Conservation (phyloP, 2,797 vertebrate species). For the Catharus ustulatus region DNA sequence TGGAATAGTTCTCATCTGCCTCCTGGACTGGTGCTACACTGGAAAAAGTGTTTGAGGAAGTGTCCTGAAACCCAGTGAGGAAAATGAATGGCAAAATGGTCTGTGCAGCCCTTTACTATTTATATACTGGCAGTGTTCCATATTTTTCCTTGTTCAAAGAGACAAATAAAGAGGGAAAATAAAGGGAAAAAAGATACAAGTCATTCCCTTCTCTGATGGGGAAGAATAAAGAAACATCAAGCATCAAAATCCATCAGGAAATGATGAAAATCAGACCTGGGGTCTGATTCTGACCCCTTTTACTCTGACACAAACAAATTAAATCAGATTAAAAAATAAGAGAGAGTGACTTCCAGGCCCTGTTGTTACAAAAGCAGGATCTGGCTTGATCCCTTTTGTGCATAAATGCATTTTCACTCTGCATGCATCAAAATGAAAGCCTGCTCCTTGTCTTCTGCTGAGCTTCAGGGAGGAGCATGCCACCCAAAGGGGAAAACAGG, state of each 20-base stretch:
- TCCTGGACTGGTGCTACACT: not conserved
- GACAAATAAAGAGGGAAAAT: not conserved
- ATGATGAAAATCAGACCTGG: not conserved
- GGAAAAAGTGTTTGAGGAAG: not conserved
- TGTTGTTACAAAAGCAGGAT: not conserved
- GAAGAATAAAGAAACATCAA: not conserved
- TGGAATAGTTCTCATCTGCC: not conserved
- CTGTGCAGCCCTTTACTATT: not conserved
- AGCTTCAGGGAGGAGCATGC: slow-evolving; percentile 12
- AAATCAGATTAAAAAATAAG: not conserved
- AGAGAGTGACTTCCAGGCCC: not conserved
- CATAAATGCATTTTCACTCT: not conserved
- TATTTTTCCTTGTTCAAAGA: not conserved
- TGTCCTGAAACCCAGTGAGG: not conserved
- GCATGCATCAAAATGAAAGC: not conserved
- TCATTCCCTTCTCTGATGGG: not conserved
- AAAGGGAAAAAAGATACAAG: not conserved
- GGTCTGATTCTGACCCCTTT: not conserved
- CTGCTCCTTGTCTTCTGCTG: not conserved
- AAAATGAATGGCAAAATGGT: not conserved
- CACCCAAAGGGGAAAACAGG: slow-evolving; percentile 35
- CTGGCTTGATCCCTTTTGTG: not conserved
- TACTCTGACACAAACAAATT: not conserved
- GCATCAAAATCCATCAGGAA: not conserved
- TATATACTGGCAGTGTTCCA: not conserved